phyloP scores from a whole-genome alignment of 1,140 invertebrate genomes.

The Belonocnema kinseyi region DNA sequence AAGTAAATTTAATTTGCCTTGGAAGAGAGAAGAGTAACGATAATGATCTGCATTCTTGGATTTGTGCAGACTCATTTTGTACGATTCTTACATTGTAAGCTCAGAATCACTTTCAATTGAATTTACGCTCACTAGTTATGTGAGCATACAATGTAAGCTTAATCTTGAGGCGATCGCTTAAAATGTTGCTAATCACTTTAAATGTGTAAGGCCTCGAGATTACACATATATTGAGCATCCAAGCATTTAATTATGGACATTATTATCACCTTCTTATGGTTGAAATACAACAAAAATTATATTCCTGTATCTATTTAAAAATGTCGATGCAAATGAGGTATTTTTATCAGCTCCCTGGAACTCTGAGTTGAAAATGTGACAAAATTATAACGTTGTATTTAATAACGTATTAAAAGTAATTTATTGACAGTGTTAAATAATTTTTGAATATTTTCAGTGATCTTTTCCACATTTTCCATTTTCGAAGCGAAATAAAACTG shows the following conservation, averaged over 20 bases:
- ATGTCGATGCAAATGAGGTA: too few species aligned
- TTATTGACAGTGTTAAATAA: too few species aligned
- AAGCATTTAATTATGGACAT: not conserved
- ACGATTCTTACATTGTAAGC: not conserved
- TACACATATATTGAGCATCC: conserved; percentile 1
- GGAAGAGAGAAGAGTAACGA: not conserved
- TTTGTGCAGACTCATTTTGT: conserved; percentile 12
- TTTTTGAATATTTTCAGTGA: too few species aligned
- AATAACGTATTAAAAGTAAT: too few species aligned
- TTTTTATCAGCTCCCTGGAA: too few species aligned
- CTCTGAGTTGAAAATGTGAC: too few species aligned
- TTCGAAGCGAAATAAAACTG: too few species aligned
- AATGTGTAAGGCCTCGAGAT: conserved; percentile 14
- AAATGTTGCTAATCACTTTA: conserved; percentile 22
- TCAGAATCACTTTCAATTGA: conserved; percentile 24
- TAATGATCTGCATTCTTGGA: conserved; percentile 13
- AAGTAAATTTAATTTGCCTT: too few species aligned
- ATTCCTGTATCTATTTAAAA: not conserved
- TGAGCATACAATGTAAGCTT: conserved; percentile 17
- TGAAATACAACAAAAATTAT: not conserved
- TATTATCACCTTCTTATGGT: not conserved
- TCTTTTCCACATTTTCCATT: too few species aligned
- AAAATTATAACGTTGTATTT: too few species aligned
- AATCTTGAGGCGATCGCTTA: conserved; percentile 18
- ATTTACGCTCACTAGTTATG: conserved; percentile 12